Evolutionary conservation across 2,888 invertebrate species (phyloP), one percentile per base, ranked within the genome.

Genomic region (Spicauda simplicius): DNA sequence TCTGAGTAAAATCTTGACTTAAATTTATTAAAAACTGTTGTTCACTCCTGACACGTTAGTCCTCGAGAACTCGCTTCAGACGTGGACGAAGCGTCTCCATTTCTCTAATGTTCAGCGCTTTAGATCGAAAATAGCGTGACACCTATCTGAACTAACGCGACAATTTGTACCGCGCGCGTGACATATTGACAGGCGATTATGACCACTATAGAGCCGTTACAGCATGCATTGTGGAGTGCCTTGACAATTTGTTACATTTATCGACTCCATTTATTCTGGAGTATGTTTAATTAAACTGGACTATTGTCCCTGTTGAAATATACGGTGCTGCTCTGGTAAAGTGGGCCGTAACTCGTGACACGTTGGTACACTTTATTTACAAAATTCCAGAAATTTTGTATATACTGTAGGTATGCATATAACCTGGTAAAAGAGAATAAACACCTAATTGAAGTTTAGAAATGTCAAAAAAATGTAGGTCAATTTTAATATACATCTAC

Each of bases 21-120:
- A 33, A 60, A 66, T 66, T 66, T 66, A 66, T 60, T 66, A 60
- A 72, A 70, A 75, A 78, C 71, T 72, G 85, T 84, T 84, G 67
- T 16, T 30, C 11, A 76, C 69, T 74, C 45, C 80, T 78, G 75
- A 19, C 59, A 71, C 71, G 73, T 78, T 75, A 81, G 78, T 79
- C 80, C 81, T 80, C 79, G 73, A 82, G 83, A 80, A 83, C 83
- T 84, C 82, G 75, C 81, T 72, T 74, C 75, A 81, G 89, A 89
- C 88, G 82, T 85, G 81, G 85, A 90, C 81, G 74, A 80, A 90
- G 80, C 77, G 81, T 76, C 70, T 73, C 77, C 85, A 88, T 91
- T 89, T 86, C 81, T 88, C 80, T 86, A 86, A 88, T 84, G 85
- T 80, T 84, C 83, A 82, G 80, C 82, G 81, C 84, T 88, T 88